Evolutionary conservation across 1,140 invertebrate genomes (phyloP), one percentile per base, ranked within the genome.

Genomic region (Sycophila sp.): DNA sequence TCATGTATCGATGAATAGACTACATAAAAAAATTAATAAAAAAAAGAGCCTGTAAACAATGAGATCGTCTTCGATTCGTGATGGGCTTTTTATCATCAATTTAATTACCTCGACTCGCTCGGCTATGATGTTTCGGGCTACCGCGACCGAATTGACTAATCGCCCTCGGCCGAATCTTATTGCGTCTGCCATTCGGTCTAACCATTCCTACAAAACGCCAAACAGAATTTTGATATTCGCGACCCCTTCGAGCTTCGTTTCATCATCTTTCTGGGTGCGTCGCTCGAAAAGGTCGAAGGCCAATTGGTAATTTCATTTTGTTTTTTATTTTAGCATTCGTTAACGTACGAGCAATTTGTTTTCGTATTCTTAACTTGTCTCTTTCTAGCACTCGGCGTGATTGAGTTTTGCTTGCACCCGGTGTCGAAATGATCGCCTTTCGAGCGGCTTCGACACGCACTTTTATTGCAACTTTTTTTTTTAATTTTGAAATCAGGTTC

Each of bases 161-260:
- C 81, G 78, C 66, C 83, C 83, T 77, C 77, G 76, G 74, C 76
- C 75, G 66, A 85, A 80, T 81, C 83, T 82, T 78, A 84, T 75
- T 60, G 78, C 71, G 73, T 85, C 80, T 51, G 71, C 71, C 72
- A 85, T 71, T 74, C 77, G 77, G 55, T 74, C 78, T 81, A 86
- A 81, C 51, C 80, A 80, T 64, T 81, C 83, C 83, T 86, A 85
- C 63, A 83, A 85, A 78, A 77, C 73, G 69, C 53, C 76, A 73
- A 81, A 73, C 45, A 64, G 47, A 75, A 78, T 77, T 76, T 79
- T 78, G 59, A 79, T 71, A 62, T 55, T 40, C 28, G 34, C 32
- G 30, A 22, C 4, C 32, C 62, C 8, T 34, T 51, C 42, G 62
- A 49, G 42, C 30, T 19, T 11, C 11, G 5, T 22, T 53, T 53